Base-by-base conservation (phyloP, 2,797 vertebrate genomes). In the Morus bassanus region DNA sequence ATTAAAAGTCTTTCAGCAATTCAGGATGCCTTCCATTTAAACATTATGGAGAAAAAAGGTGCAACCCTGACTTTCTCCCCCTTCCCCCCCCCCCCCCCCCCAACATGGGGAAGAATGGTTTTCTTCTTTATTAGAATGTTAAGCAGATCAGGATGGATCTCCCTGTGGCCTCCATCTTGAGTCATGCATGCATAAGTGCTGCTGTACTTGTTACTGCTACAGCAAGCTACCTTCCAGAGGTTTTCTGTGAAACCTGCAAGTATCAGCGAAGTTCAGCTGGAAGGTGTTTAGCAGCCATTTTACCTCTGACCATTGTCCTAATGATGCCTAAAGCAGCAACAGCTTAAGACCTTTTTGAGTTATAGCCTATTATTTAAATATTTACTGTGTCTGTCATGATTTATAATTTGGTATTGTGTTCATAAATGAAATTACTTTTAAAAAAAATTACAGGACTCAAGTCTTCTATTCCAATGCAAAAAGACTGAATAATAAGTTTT, bases 101-200 rank as follows among this genome's bases (percentile, higher is more conserved):
- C 1, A 4, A 1, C 35, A n/a, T 53, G 30, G 7, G 4, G 11
- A 56, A 51, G 14, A 83, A 60, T 4, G 2, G 3, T 54, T 74
- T 48, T 39, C 2, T 33, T 43, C 28, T 59, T 17, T 33, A 25
- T 13, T 46, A 31, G 22, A 5, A 24, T 18, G 17, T 73, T 65
- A 22, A 61, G 43, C 28, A 57, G 45, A 21, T 45, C 2, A 35
- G 54, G 19, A 18, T 82, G 59, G 27, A 43, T 63, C 6, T 57
- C 33, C 25, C 37, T 3, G 13, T 78, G 43, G 25, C 13, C 33
- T 45, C 31, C 5, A 24, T 45, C 31, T 57, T 39, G 65, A 51
- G 43, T 46, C 25, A 16, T 8, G 24, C 10, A 11, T 22, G 13
- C 1, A 0, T 19, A 69, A 33, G 31, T 28, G 50, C 37, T 75